Conservation (phyloP, 2,113 vertebrate genomes). For the Sinocyclocheilus anshuiensis region DNA sequence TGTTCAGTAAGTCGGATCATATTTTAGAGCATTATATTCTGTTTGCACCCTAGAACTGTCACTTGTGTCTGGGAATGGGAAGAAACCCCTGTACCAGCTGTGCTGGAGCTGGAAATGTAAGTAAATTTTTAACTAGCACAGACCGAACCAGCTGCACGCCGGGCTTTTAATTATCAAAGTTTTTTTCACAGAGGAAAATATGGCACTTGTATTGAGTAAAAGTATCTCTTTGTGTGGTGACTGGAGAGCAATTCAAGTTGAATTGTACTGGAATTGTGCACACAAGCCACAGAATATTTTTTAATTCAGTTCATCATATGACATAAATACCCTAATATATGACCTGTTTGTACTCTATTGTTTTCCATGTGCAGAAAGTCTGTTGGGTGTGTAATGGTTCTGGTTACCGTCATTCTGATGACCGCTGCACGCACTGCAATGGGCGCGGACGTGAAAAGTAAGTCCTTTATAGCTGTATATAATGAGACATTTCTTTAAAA, state of each 20-base stretch:
- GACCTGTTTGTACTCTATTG: background rate
- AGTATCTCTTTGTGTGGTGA: background rate
- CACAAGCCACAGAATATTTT: background rate
- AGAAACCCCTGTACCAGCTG: conserved; percentile 72
- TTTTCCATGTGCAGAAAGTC: conserved; percentile 67
- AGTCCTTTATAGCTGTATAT: background rate
- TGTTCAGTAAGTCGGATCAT: background rate
- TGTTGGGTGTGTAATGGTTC: conserved; percentile 77
- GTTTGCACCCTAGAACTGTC: conserved; percentile 68
- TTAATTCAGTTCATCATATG: background rate
- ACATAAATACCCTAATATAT: background rate
- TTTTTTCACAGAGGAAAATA: background rate
- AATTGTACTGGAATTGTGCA: background rate
- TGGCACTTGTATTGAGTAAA: background rate
- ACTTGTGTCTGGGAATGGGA: conserved; percentile 73
- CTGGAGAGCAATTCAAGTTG: background rate
- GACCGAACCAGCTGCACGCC: background rate
- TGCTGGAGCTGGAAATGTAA: conserved; percentile 73
- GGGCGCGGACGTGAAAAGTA: conserved; percentile 75
- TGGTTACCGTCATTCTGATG: conserved; percentile 54
- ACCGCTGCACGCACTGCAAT: conserved; percentile 70
- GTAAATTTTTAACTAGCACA: conserved; percentile 48
- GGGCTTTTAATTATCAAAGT: background rate
- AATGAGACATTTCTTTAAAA: background rate
- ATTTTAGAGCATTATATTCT: background rate